Base-by-base conservation (phyloP, 2,888 invertebrate genomes). In the Cephus sareptanus region DNA sequence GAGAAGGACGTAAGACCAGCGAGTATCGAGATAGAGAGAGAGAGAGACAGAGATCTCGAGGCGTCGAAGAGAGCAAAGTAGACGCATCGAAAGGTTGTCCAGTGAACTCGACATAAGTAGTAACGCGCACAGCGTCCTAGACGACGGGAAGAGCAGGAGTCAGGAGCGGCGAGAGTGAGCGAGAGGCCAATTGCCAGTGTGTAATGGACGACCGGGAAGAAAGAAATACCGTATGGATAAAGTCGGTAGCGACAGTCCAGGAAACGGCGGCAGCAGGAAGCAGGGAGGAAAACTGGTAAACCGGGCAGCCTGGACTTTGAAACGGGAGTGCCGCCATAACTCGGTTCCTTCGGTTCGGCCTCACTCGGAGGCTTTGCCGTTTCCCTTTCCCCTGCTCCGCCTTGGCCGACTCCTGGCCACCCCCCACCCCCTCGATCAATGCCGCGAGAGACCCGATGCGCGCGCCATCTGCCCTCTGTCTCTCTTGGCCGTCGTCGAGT, bases 341-440 rank as follows among this genome's bases (percentile, higher is more conserved):
- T 56, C 56, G 56, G 23, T 23, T 56, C 56, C 56, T 23, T 56
- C 23, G 23, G 23, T 56, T 56, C 56, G 23, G 56, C 23, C 71
- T 31, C 15, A 71, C 71, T 34, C 71, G 34, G 33, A 15, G 71
- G 31, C 71, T 71, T 71, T 34, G 33, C 71, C 31, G 23, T 56
- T 56, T 34, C 69, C 80, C 75, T 73, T 15, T 73, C 71, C 13
- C 71, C 12, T 33, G 71, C 78, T 71, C 77, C 79, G 79, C 81
- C 83, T 79, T 82, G 80, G 79, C 82, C 79, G 84, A 85, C 83
- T 83, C 56, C 83, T 34, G 73, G 82, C 84, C 86, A 85, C 85
- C 85, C 85, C 85, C 85, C 86, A 84, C 86, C 87, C 86, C 85
- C 84, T 84, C 90, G 91, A 91, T 91, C 91, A 89, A 90, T 91